Base-by-base conservation (phyloP, 2,113 vertebrate genomes). In the Psammodynastes pulverulentus region DNA sequence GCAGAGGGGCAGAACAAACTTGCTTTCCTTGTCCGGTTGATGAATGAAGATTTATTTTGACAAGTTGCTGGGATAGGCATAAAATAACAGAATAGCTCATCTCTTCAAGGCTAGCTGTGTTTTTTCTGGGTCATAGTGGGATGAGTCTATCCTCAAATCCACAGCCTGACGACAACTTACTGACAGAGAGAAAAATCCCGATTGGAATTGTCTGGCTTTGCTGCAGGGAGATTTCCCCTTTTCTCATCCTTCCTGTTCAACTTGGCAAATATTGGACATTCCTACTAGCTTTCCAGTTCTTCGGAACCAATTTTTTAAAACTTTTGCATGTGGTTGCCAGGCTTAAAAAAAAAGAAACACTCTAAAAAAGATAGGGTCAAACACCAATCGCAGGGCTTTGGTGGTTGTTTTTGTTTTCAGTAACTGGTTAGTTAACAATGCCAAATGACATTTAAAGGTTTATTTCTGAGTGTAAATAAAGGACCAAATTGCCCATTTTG, bases 41-140 rank as follows among this genome's bases (percentile, higher is more conserved):
- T 91, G 92, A 90, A 94, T 87, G 94, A 95, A 95, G 91, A 96
- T 96, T 67, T 92, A 92, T 95, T 93, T 90, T 94, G 96, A 97
- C 91, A 95, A 94, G 87, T 92, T 72, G 87, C 95, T 91, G 89
- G 91, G 91, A 93, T 94, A 94, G 62, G 95, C 52, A 88, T 29
- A 94, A 89, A 92, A 93, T n/a, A 93, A 15, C 48, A 87, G 49
- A 84, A 46, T 54, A 39, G 93, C 88, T 95, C 90, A 12, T 94
- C 91, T 91, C 89, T 95, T 2, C 29, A 1, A 1, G 91, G 93
- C 88, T 94, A 93, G 94, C 49, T 94, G 90, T 88, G 58, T 13
- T 93, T 95, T 85, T 92, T 95, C 90, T 90, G 94, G 89, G 87
- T 94, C 94, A 93, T 92, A 93, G 86, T 94, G 91, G 93, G 93